phyloP scores from a whole-genome alignment of 2,797 vertebrate genomes.

The Oophaga sylvatica region DNA sequence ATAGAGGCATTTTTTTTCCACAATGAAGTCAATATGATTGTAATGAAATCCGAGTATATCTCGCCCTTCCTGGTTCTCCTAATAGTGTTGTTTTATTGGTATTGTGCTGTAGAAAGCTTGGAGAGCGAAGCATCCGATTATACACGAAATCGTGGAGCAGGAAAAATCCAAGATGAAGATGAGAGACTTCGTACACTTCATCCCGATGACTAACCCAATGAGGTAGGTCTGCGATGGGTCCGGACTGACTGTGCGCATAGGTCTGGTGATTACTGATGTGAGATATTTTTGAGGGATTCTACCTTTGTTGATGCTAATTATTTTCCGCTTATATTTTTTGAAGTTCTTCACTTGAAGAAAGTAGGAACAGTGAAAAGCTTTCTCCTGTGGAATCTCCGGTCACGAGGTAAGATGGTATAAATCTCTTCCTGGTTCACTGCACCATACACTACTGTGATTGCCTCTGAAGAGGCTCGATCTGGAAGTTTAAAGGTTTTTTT shows the following conservation, averaged over 20 bases:
- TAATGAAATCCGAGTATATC: too few relatives aligned
- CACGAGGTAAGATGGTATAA: conserved; percentile 75
- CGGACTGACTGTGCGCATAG: too few relatives aligned
- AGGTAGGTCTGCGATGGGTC: conserved; percentile 77
- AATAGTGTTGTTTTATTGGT: not conserved
- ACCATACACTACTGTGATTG: not conserved
- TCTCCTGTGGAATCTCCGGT: conserved; percentile 66
- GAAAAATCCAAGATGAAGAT: conserved; percentile 97
- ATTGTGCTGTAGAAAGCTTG: conserved; percentile 74
- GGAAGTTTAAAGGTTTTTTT: too few relatives aligned
- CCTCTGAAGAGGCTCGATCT: too few relatives aligned
- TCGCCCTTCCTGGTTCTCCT: not conserved
- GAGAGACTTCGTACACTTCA: conserved; percentile 94
- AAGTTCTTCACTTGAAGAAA: conserved; percentile 80
- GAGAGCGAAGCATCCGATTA: conserved; percentile 72
- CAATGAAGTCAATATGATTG: too few relatives aligned
- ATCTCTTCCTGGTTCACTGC: not conserved
- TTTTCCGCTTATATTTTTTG: conserved; percentile 1
- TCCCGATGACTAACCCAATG: conserved; percentile 94
- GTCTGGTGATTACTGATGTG: not conserved
- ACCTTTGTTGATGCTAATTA: not conserved
- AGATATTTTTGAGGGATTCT: not conserved
- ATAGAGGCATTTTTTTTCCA: too few relatives aligned
- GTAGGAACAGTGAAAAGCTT: conserved; percentile 75
- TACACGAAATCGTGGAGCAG: conserved; percentile 73